Conservation (phyloP, 2,113 vertebrate genomes). For the Cromileptes altivelis region DNA sequence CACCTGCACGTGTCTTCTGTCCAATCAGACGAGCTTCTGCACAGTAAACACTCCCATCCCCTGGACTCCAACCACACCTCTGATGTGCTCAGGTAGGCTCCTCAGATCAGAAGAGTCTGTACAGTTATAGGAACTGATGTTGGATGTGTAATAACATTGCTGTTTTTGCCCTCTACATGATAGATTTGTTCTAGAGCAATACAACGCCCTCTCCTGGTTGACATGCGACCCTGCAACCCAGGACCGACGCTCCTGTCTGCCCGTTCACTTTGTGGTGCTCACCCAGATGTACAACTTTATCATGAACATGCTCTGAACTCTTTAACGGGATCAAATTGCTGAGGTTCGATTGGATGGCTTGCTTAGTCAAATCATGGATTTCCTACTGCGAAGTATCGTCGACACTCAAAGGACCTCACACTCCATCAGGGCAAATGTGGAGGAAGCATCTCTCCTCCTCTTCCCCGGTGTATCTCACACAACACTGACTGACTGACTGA, state of each 20-base stretch:
- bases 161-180: slow-evolving; percentile 38
- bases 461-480: slow-evolving; percentile 48
- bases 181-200: slow-evolving; percentile 99
- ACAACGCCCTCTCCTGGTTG: slow-evolving; percentile 99
- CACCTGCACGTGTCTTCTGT: slow-evolving; percentile 99
- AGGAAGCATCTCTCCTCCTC: slow-evolving; percentile 33
- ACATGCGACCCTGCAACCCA: slow-evolving; percentile 98
- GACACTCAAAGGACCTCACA: slow-evolving; percentile 62
- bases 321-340: slow-evolving; percentile 51
- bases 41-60: slow-evolving; percentile 99
- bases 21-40: slow-evolving; percentile 98
- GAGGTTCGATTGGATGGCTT: slow-evolving; percentile 35
- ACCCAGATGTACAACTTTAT: slow-evolving; percentile 99
- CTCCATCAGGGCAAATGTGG: slow-evolving; percentile 65
- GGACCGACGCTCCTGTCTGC: slow-evolving; percentile 98
- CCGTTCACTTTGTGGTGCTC: slow-evolving; percentile 99
- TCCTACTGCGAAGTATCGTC: slow-evolving; percentile 29
- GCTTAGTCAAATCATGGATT: slow-evolving; percentile 30
- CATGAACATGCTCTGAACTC: slow-evolving; percentile 92
- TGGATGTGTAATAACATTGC: neutral
- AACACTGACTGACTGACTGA: slow-evolving; percentile 57
- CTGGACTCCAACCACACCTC: slow-evolving; percentile 99
- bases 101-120: neutral
- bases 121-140: neutral
- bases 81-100: slow-evolving; percentile 95